phyloP scores from a whole-genome alignment of 2,888 invertebrate genomes.

The Xylocampa areola region DNA sequence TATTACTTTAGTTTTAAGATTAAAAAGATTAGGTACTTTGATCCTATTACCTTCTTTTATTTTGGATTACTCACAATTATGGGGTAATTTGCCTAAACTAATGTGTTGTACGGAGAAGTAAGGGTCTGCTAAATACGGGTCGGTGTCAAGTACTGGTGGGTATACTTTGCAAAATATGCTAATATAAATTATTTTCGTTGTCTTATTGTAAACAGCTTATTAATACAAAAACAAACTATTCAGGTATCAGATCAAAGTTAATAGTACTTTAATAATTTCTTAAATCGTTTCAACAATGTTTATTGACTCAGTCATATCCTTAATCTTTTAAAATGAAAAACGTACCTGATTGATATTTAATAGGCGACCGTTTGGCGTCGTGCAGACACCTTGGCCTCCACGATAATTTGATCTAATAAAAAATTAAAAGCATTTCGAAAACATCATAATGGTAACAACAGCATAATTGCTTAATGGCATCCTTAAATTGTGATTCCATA shows the following conservation, averaged over 20 bases:
- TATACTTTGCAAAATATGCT: neutral
- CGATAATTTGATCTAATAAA: constrained; percentile 86
- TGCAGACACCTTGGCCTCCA: constrained; percentile 79
- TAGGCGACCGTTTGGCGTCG: constrained; percentile 76
- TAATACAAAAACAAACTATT: neutral
- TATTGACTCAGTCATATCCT: constrained; percentile 42
- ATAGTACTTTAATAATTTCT: constrained; percentile 18
- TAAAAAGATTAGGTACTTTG: constrained; percentile 35
- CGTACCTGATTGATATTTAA: constrained; percentile 86
- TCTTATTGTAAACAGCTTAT: neutral
- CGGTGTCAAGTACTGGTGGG: constrained; percentile 2
- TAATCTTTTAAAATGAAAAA: constrained; percentile 40
- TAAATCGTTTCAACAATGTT: constrained; percentile 31
- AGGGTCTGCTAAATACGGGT: constrained; percentile 6
- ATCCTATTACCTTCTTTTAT: constrained; percentile 50
- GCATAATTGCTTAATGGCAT: constrained; percentile 88
- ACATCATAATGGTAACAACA: constrained; percentile 86
- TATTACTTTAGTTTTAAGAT: constrained; percentile 49
- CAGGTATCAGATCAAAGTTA: constrained; percentile 15
- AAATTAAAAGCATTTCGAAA: constrained; percentile 89
- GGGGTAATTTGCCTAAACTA: constrained; percentile 41
- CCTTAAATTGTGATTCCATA: constrained; percentile 84
- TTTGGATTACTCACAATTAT: constrained; percentile 48
- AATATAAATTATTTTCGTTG: neutral
- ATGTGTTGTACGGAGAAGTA: constrained; percentile 24